phyloP scores from a whole-genome alignment of 2,113 vertebrate genomes.

The Syrmaticus mikado region DNA sequence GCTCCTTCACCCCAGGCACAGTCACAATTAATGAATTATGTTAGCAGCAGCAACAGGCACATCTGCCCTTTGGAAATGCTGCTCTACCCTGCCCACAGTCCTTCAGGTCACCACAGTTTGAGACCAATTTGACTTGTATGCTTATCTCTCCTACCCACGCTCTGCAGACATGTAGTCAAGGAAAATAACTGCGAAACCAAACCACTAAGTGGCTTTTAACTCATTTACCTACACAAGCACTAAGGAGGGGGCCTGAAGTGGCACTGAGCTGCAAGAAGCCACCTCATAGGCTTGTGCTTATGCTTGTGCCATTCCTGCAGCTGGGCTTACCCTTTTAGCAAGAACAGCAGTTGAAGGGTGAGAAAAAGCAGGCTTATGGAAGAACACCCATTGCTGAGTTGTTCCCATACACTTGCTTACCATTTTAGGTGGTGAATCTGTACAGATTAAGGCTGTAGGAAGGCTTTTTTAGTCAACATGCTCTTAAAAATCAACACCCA shows the following conservation, averaged over 20 bases:
- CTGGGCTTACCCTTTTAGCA: not conserved
- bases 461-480: not conserved
- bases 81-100: not conserved
- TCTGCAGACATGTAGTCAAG: not conserved
- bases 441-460: fast-evolving
- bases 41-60: not conserved
- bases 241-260: not conserved
- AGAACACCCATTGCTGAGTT: not conserved
- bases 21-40: not conserved
- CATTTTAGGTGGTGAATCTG: not conserved
- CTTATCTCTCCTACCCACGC: fast-evolving
- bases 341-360: not conserved
- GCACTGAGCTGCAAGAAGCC: not conserved
- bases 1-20: not conserved
- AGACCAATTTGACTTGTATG: not conserved
- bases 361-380: not conserved
- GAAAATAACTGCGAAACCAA: not conserved
- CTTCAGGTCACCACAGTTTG: not conserved
- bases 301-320: not conserved
- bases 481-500: not conserved
- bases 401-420: not conserved
- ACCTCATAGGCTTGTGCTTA: fast-evolving
- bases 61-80: not conserved
- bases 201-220: not conserved
- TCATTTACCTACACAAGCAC: not conserved